Conservation (phyloP, 2,113 vertebrate species). For the Podarcis raffonei region DNA sequence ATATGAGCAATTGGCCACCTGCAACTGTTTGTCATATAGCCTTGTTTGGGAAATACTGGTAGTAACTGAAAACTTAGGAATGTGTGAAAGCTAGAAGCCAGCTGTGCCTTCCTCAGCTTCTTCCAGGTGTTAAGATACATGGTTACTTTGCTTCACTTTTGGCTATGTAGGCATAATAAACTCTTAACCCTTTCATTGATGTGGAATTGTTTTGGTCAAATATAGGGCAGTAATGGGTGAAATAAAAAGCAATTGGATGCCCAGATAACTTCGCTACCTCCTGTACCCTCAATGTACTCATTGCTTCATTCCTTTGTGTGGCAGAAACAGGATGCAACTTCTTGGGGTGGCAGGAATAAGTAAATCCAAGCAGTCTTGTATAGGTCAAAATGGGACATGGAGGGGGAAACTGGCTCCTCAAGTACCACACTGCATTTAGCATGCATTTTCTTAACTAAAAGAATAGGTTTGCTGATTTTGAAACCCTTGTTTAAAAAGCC, state of each 20-base stretch:
- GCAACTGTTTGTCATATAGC: slow-evolving; percentile 86
- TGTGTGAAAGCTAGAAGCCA: slow-evolving; percentile 85
- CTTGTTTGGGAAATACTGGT: slow-evolving; percentile 80
- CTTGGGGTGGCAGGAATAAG: no score
- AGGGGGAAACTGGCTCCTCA: not conserved
- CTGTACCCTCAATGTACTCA: not conserved
- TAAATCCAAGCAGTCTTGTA: no score
- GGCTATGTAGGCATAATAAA: slow-evolving; percentile 65
- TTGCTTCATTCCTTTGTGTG: not conserved
- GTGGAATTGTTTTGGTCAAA: not conserved
- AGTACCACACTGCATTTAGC: not conserved
- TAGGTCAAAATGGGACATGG: not conserved
- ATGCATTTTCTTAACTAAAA: not conserved
- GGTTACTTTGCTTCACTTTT: slow-evolving; percentile 73
- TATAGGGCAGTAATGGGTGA: not conserved
- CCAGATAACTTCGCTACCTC: not conserved
- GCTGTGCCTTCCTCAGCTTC: slow-evolving; percentile 78
- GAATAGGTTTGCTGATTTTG: not conserved
- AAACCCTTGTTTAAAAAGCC: not conserved
- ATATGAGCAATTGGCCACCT: slow-evolving; percentile 78
- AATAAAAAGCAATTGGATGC: not conserved
- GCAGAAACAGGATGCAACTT: no score
- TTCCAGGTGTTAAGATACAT: slow-evolving; percentile 83
- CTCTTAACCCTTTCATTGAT: slow-evolving; percentile 37
- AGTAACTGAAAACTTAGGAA: slow-evolving; percentile 88